A percentile compares a stretch with the other conserved stretches of the same genome.
These are phyloP conservation scores for Zygothrica quintamaculata DNA, from an alignment of 2,888 invertebrate genomes.

Conservation along the genomic window DNA sequence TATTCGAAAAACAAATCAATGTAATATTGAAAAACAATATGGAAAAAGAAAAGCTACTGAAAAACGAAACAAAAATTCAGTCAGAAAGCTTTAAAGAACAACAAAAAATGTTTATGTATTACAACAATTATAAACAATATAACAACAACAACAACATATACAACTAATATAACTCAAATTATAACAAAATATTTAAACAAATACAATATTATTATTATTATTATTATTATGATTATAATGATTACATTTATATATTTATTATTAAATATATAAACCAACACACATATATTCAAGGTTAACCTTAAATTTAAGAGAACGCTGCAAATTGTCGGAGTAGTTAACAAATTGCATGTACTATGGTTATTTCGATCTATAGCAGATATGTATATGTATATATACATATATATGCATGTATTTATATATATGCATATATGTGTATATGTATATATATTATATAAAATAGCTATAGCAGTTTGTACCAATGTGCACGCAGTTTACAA, in stretches of 20 bases:
- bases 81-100: too few species aligned
- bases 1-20: conserved; percentile 56
- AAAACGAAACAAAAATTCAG: too few species aligned
- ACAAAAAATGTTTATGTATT: too few species aligned
- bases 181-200: conserved; percentile 16
- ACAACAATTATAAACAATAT: too few species aligned
- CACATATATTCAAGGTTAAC: not conserved
- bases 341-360: conserved; percentile 45
- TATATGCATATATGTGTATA: too few species aligned
- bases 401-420: not conserved
- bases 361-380: not conserved
- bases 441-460: conserved; percentile 1
- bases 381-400: not conserved
- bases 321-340: conserved; percentile 40
- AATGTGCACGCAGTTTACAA: conserved; percentile 45
- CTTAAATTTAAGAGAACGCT: too few species aligned
- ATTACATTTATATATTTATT: conserved; percentile 2
- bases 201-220: conserved; percentile 10
- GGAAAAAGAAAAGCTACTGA: conserved; percentile 15
- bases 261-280: conserved; percentile 5
- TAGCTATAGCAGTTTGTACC: not conserved
- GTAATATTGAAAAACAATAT: conserved; percentile 38
- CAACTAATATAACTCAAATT: too few species aligned
- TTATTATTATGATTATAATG: conserved; percentile 12
- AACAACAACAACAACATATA: conserved; percentile 12